Base-by-base conservation (phyloP, 1,140 invertebrate genomes). In the Leptestheria dahalacensis region DNA sequence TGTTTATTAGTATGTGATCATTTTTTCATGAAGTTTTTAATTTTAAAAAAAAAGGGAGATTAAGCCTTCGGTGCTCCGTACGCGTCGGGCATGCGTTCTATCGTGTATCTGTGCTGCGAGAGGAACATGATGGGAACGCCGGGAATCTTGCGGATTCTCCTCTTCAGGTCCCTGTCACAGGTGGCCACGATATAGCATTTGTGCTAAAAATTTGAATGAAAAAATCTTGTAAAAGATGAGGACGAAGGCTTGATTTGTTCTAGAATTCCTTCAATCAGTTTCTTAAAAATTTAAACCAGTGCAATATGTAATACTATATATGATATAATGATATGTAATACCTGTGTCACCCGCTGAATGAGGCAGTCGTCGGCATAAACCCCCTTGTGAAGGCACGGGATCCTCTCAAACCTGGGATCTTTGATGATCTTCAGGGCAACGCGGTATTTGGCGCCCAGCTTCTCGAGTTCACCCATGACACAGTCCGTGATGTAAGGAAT, bases 151-250 rank as follows among this genome's bases (percentile, higher is more conserved):
- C 97, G 76, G 59, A 99, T 94, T 70, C 96, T 80, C 68, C 90
- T 78, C 71, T 96, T 97, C 26, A 99, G 75, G 75, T 97, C 96
- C 72, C 91, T 95, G 74, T 99, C 97, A 77, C 97, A 97, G 2
- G 97, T 99, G 6, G 92, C 97, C 18, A 99, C 94, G 66, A 99
- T 99, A 71, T 97, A 99, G 76, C 95, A 99, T 72, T 99, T 99
- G 70, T 98, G 94, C 81, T 98, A 69, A 64, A 63, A 70, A 57
- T 41, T 15, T n/a, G n/a, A n/a, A n/a, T n/a, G 59, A 51, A 65
- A 58, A 46, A 54, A 51, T 23, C 18, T 23, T 48, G 62, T 29
- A 61, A 29, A 41, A 2, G n/a, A n/a, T n/a, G n/a, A n/a, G n/a
- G n/a, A n/a, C n/a, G n/a, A n/a, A n/a, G n/a, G n/a, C n/a, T n/a